Percentiles rank a stretch among this genome's conserved stretches.
phyloP scores from a whole-genome alignment of 2,113 vertebrate genomes.

The Elanus axillaris region DNA sequence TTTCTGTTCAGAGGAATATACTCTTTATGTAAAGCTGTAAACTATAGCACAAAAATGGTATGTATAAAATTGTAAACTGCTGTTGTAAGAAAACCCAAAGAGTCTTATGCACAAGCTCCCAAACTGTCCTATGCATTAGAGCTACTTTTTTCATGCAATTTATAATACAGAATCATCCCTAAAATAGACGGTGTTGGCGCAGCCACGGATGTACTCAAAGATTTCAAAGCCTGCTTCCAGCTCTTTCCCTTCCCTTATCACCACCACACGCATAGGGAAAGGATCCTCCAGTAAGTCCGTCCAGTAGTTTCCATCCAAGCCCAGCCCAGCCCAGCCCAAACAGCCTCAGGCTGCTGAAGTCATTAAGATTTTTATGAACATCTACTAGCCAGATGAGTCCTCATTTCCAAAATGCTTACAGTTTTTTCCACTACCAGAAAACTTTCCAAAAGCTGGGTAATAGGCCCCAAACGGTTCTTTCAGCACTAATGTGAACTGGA shows the following conservation, averaged over 20 bases:
- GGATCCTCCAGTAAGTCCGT: background rate
- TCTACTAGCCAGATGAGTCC: slow-evolving; percentile 34
- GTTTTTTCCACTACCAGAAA: slow-evolving; percentile 40
- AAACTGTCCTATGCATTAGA: background rate
- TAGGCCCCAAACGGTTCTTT: background rate
- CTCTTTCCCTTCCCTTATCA: background rate
- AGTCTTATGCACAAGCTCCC: background rate
- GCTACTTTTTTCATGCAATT: background rate
- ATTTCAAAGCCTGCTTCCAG: background rate
- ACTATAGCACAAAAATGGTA: background rate
- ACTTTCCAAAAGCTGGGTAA: slow-evolving; percentile 40
- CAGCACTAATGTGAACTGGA: background rate
- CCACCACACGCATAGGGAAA: background rate
- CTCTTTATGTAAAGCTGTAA: background rate
- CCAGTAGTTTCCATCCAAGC: background rate
- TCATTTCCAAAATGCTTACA: slow-evolving; percentile 21
- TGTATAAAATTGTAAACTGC: background rate
- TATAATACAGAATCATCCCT: background rate
- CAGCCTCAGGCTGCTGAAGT: slow-evolving; percentile 35
- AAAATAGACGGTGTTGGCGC: background rate
- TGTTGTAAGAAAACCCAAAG: background rate
- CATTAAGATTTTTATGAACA: slow-evolving; percentile 48
- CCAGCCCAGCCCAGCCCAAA: background rate
- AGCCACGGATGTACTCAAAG: background rate
- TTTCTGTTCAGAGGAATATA: background rate